These are phyloP conservation scores for Lota lota DNA, from an alignment of 2,113 vertebrate genomes.

Conservation along the genomic window DNA sequence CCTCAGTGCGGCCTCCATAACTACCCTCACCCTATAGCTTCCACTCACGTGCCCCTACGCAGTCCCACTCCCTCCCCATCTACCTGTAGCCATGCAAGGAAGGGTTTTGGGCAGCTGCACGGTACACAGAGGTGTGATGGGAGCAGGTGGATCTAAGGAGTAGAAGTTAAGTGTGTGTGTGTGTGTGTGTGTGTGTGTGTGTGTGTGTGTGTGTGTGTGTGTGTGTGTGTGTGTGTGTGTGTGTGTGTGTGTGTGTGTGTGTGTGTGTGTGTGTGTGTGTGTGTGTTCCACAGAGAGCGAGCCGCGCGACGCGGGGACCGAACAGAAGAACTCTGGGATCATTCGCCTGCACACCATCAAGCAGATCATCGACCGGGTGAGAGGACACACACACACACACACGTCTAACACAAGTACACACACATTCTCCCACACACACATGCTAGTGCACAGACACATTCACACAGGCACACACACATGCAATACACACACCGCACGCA, in stretches of 20 bases:
- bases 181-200: slow-evolving; percentile 28
- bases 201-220: slow-evolving; percentile 33
- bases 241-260: slow-evolving; percentile 29
- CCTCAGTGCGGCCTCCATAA: background rate
- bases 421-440: background rate
- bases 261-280: slow-evolving; percentile 29
- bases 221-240: slow-evolving; percentile 28
- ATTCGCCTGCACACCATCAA: slow-evolving; percentile 99
- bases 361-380: slow-evolving; percentile 96
- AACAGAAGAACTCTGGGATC: slow-evolving; percentile 94
- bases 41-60: slow-evolving; percentile 37
- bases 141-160: background rate
- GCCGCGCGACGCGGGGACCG: slow-evolving; percentile 93
- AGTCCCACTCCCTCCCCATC: slow-evolving; percentile 50
- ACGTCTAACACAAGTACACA: background rate
- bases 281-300: slow-evolving; percentile 83
- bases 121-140: background rate
- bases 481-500: background rate
- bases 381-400: slow-evolving; percentile 38
- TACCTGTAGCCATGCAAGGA: slow-evolving; percentile 39
- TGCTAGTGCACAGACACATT: background rate
- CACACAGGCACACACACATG: background rate
- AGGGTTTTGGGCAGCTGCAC: background rate
- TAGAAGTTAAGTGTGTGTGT: slow-evolving; percentile 19
- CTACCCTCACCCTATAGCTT: slow-evolving; percentile 26